Percentiles rank a stretch among this genome's conserved stretches.
These are phyloP conservation scores for Ctenosaura bakeri DNA, from an alignment of 2,797 vertebrate species.

Conservation along the genomic window DNA sequence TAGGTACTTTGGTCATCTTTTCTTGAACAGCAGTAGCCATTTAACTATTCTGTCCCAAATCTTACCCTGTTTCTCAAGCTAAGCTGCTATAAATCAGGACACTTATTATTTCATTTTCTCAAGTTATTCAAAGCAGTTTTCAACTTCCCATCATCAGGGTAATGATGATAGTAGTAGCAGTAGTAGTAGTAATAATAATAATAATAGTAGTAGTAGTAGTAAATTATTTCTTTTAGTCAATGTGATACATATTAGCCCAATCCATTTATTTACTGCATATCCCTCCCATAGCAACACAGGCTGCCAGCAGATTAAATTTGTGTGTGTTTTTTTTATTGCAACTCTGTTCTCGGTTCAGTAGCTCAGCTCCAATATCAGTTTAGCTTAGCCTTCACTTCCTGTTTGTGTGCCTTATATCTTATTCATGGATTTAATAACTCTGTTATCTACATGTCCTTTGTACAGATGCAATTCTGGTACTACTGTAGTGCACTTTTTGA, in stretches of 20 bases:
- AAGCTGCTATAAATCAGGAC: background rate
- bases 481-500: background rate
- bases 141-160: background rate
- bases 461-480: conserved; percentile 14
- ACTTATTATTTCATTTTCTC: background rate
- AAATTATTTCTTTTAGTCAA: conserved; percentile 29
- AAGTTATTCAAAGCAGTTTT: background rate
- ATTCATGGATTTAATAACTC: conserved; percentile 33
- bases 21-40: background rate
- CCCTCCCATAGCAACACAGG: background rate
- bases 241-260: background rate
- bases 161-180: background rate
- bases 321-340: conserved; percentile 23
- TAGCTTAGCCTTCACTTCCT: conserved; percentile 37
- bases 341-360: conserved; percentile 7
- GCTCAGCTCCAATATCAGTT: background rate
- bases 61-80: background rate
- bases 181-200: background rate
- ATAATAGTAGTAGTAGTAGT: background rate
- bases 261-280: background rate
- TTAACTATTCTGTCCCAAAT: background rate
- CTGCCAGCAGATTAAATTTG: conserved; percentile 31
- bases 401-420: conserved; percentile 34
- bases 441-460: background rate
- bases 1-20: background rate